Evolutionary conservation across 2,888 invertebrate genomes (phyloP).

Genomic region (Ichneumon xanthorius): DNA sequence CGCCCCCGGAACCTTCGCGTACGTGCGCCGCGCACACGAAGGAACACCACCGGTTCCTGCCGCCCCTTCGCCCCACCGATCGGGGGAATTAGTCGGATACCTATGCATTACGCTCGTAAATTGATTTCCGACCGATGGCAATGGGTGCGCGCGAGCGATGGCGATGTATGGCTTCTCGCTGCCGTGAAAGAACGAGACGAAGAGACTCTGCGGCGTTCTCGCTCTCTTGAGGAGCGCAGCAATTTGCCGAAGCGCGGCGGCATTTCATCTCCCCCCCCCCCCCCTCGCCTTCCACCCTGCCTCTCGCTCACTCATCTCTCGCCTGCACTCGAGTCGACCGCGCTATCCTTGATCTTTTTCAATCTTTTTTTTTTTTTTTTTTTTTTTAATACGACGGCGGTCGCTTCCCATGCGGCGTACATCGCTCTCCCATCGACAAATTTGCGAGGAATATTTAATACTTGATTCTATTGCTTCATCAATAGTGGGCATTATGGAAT

Average conservation of each 20-base stretch:
- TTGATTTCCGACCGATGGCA: conserved; percentile 76
- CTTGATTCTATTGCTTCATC: conserved; percentile 2
- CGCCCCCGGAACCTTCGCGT: conserved; percentile 21
- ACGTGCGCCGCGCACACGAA: conserved; percentile 59
- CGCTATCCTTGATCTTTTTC: conserved; percentile 65
- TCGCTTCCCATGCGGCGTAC: conserved; percentile 45
- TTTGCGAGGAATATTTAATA: conserved; percentile 59
- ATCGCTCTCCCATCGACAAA: conserved; percentile 54
- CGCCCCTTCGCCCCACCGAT: conserved; percentile 56
- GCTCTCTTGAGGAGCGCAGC: conserved; percentile 46
- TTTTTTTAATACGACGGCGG: conserved; percentile 37
- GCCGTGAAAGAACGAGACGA: conserved; percentile 13
- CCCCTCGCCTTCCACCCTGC: background rate
- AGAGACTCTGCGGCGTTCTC: conserved; percentile 9
- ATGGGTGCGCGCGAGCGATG: conserved; percentile 65
- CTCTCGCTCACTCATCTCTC: conserved; percentile 56
- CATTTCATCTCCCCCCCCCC: conserved; percentile 62
- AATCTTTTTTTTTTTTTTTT: conserved; percentile 42
- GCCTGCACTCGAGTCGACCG: conserved; percentile 3
- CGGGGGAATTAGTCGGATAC: conserved; percentile 76
- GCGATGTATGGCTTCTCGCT: conserved; percentile 35
- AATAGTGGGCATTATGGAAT: background rate
- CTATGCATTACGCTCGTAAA: conserved; percentile 78
- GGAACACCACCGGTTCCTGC: conserved; percentile 22
- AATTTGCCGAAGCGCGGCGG: conserved; percentile 67